Percentiles rank a stretch among this genome's conserved stretches.
Conservation (phyloP, 1,140 invertebrate species). For the Pollicipes pollicipes region DNA sequence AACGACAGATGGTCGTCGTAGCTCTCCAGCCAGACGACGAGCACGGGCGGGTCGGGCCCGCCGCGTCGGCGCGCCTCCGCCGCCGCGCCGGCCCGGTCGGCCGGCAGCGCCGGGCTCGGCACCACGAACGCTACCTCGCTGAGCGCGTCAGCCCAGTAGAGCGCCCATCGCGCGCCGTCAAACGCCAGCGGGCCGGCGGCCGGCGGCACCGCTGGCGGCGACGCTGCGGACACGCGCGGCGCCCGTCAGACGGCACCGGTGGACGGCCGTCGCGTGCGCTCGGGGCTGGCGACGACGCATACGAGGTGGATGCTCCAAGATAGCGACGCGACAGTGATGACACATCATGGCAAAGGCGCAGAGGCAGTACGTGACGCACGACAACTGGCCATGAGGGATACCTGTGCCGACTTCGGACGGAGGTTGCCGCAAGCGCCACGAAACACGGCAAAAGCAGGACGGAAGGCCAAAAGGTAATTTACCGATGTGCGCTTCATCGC, state of each 20-base stretch:
- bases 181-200: constrained; percentile 14
- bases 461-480: too few species aligned
- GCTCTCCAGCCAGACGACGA: constrained; percentile 88
- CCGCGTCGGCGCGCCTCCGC: constrained; percentile 16
- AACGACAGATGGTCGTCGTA: constrained; percentile 78
- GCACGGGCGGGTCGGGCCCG: constrained; percentile 45
- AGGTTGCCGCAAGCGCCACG: too few species aligned
- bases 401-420: too few species aligned
- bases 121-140: constrained; percentile 89
- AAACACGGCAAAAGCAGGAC: too few species aligned
- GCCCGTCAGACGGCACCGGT: background rate
- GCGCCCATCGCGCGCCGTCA: constrained; percentile 47
- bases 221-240: background rate
- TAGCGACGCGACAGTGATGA: too few species aligned
- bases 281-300: too few species aligned
- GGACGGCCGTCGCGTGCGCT: too few species aligned
- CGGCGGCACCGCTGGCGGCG: background rate
- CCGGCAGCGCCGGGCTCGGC: constrained; percentile 39
- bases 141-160: constrained; percentile 92
- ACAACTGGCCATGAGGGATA: too few species aligned
- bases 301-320: too few species aligned
- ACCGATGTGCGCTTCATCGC: too few species aligned
- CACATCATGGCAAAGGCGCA: too few species aligned
- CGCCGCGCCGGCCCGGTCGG: constrained; percentile 19
- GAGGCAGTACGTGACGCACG: too few species aligned